Conservation (phyloP, 2,797 vertebrate genomes). For the Etheostoma perlongum region DNA sequence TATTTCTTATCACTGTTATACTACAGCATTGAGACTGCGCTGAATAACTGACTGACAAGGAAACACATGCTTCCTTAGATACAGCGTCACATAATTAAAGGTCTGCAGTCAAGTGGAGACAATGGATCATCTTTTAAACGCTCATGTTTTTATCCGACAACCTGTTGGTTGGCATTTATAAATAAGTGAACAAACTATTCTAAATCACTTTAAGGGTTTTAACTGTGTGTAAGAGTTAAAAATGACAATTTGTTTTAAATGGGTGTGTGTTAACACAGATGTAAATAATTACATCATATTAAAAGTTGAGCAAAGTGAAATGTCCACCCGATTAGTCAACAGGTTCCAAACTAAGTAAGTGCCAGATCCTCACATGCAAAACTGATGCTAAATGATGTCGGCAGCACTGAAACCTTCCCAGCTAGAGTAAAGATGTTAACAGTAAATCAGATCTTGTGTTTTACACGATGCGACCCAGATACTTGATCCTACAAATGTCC, state of each 20-base stretch:
- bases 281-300: neutral
- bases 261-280: neutral
- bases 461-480: constrained; percentile 16
- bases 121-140: neutral
- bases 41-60: neutral
- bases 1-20: constrained; percentile 29
- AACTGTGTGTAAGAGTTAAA: neutral
- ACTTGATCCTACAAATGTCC: constrained; percentile 39
- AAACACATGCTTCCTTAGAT: constrained; percentile 30
- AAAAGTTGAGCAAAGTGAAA: neutral
- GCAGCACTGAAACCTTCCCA: constrained; percentile 19
- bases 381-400: neutral
- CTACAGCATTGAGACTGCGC: constrained; percentile 13
- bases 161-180: constrained; percentile 7
- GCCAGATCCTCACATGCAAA: constrained; percentile 20
- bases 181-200: neutral
- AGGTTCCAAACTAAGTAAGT: constrained; percentile 20
- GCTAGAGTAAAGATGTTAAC: constrained; percentile 12
- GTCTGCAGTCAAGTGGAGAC: constrained; percentile 29
- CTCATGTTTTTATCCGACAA: constrained; percentile 9
- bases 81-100: constrained; percentile 22
- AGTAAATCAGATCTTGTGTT: constrained; percentile 27
- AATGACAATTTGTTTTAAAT: neutral
- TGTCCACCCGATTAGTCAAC: constrained; percentile 54
- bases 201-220: neutral